phyloP scores from a whole-genome alignment of 1,140 invertebrate species.

The Theocolax elegans region DNA sequence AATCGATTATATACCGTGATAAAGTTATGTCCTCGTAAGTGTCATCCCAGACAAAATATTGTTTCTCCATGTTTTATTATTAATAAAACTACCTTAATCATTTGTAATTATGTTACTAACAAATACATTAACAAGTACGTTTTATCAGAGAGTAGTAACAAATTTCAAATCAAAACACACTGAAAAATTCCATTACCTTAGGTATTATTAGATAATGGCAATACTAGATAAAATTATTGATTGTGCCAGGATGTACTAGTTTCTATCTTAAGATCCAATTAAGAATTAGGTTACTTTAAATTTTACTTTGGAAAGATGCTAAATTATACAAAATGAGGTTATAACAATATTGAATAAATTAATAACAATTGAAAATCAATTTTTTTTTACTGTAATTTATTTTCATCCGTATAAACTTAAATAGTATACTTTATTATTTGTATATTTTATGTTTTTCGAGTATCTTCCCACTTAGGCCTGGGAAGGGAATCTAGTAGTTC shows the following conservation, averaged over 20 bases:
- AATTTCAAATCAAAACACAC: neutral
- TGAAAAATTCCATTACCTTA: no score
- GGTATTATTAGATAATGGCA: constrained; percentile 44
- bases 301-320: no score
- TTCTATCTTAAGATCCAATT: constrained; percentile 7
- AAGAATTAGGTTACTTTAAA: neutral
- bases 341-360: no score
- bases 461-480: constrained; percentile 30
- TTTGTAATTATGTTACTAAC: no score
- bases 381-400: no score
- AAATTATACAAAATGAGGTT: no score
- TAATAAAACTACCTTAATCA: no score
- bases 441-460: constrained; percentile 18
- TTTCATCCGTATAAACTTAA: neutral
- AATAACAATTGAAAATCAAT: no score
- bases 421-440: neutral
- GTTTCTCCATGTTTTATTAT: constrained; percentile 45
- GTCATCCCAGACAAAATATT: constrained; percentile 69
- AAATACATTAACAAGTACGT: no score
- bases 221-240: constrained; percentile 43
- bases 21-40: constrained; percentile 56
- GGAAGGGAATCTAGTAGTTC: constrained; percentile 57
- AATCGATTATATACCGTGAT: constrained; percentile 56
- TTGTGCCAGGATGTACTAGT: constrained; percentile 40
- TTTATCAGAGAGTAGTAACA: neutral